Percentiles rank a stretch among this genome's conserved stretches.
Conservation (phyloP, 2,113 vertebrate species). For the Myodes glareolus region DNA sequence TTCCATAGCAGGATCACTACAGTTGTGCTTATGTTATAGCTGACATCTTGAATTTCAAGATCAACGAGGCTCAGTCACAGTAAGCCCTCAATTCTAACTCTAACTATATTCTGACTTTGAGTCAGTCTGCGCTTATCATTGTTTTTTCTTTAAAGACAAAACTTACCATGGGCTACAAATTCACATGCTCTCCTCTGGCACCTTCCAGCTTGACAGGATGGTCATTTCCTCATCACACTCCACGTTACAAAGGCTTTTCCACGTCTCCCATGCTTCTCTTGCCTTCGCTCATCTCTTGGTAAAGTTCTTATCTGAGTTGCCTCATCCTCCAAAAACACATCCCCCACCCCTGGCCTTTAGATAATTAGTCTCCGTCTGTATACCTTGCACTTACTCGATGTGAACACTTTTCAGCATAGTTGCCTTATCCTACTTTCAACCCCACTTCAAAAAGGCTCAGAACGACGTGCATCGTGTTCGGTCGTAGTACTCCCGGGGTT, state of each 20-base stretch:
- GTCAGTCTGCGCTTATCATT: neutral
- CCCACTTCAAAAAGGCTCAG: neutral
- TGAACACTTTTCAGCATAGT: too few species aligned
- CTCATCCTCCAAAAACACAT: neutral
- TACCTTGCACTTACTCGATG: neutral
- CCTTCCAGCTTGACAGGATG: neutral
- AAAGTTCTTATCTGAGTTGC: neutral
- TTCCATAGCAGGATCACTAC: neutral
- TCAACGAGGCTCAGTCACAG: neutral
- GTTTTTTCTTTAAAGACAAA: neutral
- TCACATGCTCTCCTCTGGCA: neutral
- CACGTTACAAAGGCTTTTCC: neutral
- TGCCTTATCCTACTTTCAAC: neutral
- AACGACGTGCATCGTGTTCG: neutral
- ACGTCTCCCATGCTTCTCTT: neutral
- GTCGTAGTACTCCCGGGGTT: neutral
- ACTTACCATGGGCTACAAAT: neutral
- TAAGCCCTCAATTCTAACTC: neutral
- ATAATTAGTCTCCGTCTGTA: too few species aligned
- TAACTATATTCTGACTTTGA: neutral
- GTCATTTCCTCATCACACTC: neutral
- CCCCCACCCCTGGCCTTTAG: neutral
- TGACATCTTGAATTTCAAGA: neutral
- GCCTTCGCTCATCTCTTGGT: neutral
- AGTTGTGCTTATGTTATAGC: neutral